Conservation (phyloP, 2,888 invertebrate species). For the Leucoma salicis region DNA sequence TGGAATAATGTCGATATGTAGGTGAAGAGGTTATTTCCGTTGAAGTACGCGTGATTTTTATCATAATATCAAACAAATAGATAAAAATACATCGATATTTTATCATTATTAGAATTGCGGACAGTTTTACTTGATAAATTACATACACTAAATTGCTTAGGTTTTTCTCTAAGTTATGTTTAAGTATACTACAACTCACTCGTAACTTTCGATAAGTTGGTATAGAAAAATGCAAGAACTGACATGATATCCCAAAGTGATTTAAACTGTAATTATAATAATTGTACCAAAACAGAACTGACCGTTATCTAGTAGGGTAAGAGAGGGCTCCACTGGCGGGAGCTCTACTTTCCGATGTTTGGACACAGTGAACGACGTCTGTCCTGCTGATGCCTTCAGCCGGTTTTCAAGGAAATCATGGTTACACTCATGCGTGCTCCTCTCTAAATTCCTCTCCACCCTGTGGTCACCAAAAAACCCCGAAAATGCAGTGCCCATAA, state of each 20-base stretch:
- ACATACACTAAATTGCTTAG: no score
- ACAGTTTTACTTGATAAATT: neutral
- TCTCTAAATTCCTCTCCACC: constrained; percentile 41
- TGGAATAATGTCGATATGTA: constrained; percentile 10
- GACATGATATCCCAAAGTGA: neutral
- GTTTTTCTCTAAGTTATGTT: no score
- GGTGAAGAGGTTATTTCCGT: constrained; percentile 5
- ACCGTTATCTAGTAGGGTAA: constrained; percentile 65
- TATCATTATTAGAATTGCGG: constrained; percentile 19
- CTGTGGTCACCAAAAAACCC: constrained; percentile 47
- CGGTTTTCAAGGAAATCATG: constrained; percentile 74
- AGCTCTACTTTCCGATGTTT: constrained; percentile 84
- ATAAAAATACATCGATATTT: constrained; percentile 19
- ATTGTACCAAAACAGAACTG: constrained; percentile 31
- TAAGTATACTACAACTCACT: no score
- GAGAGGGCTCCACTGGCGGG: constrained; percentile 70
- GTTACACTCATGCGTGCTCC: constrained; percentile 58
- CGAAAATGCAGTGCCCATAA: constrained; percentile 70
- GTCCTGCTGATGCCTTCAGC: constrained; percentile 66
- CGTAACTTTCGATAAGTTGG: neutral
- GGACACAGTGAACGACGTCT: constrained; percentile 82
- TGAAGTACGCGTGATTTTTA: neutral
- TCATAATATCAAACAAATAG: constrained; percentile 12
- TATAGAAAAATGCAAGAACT: neutral
- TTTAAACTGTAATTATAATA: constrained; percentile 1